These are phyloP conservation scores for Australoheros facetus DNA, from an alignment of 2,797 vertebrate genomes.

Conservation along the genomic window DNA sequence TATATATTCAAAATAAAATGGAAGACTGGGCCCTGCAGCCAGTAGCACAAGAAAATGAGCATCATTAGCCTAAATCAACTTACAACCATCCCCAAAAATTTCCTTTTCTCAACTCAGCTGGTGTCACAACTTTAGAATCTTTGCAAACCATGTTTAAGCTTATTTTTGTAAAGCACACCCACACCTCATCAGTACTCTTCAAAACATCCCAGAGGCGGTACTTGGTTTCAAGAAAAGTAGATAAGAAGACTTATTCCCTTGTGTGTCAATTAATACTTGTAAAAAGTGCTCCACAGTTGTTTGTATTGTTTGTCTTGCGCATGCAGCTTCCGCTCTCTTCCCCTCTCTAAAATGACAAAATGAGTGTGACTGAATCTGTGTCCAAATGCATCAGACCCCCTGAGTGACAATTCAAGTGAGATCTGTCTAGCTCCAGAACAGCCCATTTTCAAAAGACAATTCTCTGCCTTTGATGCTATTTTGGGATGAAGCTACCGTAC, in stretches of 20 bases:
- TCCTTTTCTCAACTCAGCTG: conserved; percentile 4
- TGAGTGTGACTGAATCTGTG: conserved; percentile 32
- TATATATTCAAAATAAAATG: background rate
- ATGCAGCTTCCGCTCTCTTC: conserved; percentile 33
- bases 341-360: conserved; percentile 36
- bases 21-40: background rate
- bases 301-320: conserved; percentile 53
- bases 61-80: conserved; percentile 19
- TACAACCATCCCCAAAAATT: background rate
- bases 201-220: conserved; percentile 58
- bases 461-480: conserved; percentile 74
- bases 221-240: conserved; percentile 52
- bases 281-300: conserved; percentile 55
- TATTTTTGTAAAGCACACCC: conserved; percentile 50
- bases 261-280: conserved; percentile 72
- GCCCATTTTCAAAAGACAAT: conserved; percentile 64
- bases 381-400: conserved; percentile 62
- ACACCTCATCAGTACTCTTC: conserved; percentile 55
- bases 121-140: conserved; percentile 19
- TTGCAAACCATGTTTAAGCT: conserved; percentile 20
- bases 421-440: conserved; percentile 45
- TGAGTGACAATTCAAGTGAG: conserved; percentile 63
- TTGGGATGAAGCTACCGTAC: conserved; percentile 51
- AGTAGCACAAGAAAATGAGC: background rate
- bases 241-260: conserved; percentile 68